Conservation (phyloP, 2,797 vertebrate genomes). For the Trachops cirrhosus region DNA sequence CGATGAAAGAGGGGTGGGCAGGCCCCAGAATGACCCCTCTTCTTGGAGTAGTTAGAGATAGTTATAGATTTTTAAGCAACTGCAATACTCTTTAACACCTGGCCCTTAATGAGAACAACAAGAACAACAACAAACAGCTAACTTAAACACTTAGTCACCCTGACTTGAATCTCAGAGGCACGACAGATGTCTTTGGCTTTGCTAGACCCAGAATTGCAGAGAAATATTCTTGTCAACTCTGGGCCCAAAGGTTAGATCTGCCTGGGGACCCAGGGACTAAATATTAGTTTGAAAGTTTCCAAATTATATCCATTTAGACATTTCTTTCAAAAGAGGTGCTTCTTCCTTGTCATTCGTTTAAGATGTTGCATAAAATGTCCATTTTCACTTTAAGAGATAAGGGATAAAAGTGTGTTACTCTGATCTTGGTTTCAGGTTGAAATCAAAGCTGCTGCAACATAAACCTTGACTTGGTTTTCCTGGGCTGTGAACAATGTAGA, state of each 20-base stretch:
- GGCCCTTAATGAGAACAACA: not conserved
- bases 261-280: not conserved
- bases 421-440: not conserved
- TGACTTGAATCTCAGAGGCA: not conserved
- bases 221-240: not conserved
- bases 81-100: not conserved
- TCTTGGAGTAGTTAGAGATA: not conserved
- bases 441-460: not conserved
- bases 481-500: not conserved
- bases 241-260: not conserved
- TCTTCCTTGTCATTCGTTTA: not conserved
- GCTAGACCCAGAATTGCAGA: not conserved
- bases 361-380: not conserved
- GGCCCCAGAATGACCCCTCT: not conserved
- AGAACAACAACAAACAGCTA: not conserved
- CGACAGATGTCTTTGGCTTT: not conserved
- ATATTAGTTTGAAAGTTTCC: not conserved
- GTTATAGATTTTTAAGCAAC: not conserved
- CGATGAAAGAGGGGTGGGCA: fast-evolving
- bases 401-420: not conserved
- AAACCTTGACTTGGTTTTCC: not conserved
- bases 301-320: not conserved
- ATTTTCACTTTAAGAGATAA: not conserved
- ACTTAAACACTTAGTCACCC: not conserved
- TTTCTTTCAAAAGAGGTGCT: not conserved